Conservation (phyloP, 2,113 vertebrate genomes). For the Xiphophorus maculatus region DNA sequence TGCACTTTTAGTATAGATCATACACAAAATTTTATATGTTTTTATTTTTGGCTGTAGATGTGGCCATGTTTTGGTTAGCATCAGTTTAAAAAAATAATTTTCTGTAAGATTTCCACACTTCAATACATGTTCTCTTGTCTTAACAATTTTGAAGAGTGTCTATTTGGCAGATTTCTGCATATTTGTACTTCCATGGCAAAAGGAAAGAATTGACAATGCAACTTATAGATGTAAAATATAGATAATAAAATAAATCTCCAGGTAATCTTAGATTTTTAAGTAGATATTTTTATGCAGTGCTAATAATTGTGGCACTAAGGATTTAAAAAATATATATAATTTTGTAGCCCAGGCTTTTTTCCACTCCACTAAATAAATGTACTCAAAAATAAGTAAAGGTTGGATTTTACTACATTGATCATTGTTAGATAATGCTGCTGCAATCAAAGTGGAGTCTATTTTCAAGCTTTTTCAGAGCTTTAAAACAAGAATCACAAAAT, state of each 20-base stretch:
- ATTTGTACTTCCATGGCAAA: neutral
- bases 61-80: too few relatives aligned
- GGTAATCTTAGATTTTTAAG: neutral
- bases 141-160: neutral
- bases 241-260: too few relatives aligned
- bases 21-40: too few relatives aligned
- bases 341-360: neutral
- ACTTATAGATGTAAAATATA: neutral
- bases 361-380: neutral
- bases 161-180: neutral
- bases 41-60: too few relatives aligned
- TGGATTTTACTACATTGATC: neutral
- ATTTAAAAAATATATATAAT: neutral
- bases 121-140: neutral
- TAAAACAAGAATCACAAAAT: slow-evolving; percentile 31
- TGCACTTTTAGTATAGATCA: too few relatives aligned
- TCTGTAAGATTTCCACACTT: too few relatives aligned
- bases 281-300: neutral
- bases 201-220: neutral
- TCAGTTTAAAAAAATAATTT: too few relatives aligned
- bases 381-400: neutral
- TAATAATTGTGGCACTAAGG: neutral
- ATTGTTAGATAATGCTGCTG: neutral
- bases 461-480: neutral
- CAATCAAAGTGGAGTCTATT: neutral